These are phyloP conservation scores for Trypoxylus dichotomus DNA, from an alignment of 1,140 invertebrate genomes.

Conservation along the genomic window DNA sequence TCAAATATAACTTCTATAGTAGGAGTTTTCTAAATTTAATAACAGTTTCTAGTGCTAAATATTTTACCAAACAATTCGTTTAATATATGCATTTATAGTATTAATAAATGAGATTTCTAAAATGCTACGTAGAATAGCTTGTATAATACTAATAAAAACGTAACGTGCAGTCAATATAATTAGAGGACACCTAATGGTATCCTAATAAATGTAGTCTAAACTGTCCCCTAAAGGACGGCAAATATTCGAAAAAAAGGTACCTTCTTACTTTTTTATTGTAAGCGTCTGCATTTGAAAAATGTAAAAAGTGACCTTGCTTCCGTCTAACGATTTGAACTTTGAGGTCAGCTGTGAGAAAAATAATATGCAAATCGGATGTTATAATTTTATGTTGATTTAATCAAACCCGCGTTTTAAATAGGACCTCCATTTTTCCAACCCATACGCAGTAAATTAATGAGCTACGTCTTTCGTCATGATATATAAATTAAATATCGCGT, in stretches of 20 bases:
- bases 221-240: no score
- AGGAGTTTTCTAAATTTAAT: no score
- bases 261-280: neutral
- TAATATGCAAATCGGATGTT: constrained; percentile 1
- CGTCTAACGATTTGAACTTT: constrained; percentile 14
- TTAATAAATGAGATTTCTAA: no score
- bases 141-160: neutral
- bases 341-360: constrained; percentile 21
- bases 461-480: constrained; percentile 2
- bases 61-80: no score
- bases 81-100: no score
- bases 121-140: no score
- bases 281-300: neutral
- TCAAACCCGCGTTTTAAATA: neutral
- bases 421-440: neutral
- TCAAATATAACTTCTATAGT: no score
- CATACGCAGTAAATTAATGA: neutral
- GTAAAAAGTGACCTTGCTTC: neutral
- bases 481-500: constrained; percentile 1
- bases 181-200: no score
- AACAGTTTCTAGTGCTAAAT: no score
- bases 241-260: neutral
- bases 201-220: no score
- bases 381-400: constrained; percentile 22
- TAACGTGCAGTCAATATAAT: no score